A percentile compares a stretch with the other conserved stretches of the same genome.
Evolutionary conservation across 2,113 vertebrate species (phyloP).

Genomic region (Aviceda subcristata): DNA sequence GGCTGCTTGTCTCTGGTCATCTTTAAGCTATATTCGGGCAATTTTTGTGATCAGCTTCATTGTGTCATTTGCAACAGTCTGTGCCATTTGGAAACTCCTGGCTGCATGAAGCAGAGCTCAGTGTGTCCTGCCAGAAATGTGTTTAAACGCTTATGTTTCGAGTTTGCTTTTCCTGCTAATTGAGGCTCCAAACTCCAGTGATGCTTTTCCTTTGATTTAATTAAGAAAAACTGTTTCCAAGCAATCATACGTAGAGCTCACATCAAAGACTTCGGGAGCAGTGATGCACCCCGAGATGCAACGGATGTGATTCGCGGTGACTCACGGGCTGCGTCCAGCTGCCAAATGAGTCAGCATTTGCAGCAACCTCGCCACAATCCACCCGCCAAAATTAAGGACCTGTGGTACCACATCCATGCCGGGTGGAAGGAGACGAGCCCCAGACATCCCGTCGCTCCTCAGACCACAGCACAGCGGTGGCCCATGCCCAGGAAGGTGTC

Average conservation of each 20-base stretch:
- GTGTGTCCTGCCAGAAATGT: neutral
- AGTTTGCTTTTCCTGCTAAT: neutral
- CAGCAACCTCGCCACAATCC: neutral
- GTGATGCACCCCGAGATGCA: neutral
- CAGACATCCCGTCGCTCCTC: neutral
- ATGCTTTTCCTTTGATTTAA: constrained; percentile 36
- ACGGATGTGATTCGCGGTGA: neutral
- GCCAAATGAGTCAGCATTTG: constrained; percentile 14
- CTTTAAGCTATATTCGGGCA: neutral
- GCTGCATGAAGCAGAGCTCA: neutral
- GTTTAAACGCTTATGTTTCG: neutral
- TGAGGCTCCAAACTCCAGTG: neutral
- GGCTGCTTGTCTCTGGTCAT: neutral
- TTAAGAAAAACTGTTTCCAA: constrained; percentile 13
- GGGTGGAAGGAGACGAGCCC: neutral
- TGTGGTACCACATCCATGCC: fast-evolving
- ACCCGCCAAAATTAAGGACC: neutral
- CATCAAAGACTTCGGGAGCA: neutral
- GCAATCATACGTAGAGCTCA: neutral
- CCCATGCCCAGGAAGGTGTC: neutral
- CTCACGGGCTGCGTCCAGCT: neutral
- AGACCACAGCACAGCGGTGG: neutral
- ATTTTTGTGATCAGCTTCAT: neutral
- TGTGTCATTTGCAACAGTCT: neutral
- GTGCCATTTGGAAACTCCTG: neutral